Base-by-base conservation (phyloP, 2,797 vertebrate genomes). In the Sternotherus odoratus region DNA sequence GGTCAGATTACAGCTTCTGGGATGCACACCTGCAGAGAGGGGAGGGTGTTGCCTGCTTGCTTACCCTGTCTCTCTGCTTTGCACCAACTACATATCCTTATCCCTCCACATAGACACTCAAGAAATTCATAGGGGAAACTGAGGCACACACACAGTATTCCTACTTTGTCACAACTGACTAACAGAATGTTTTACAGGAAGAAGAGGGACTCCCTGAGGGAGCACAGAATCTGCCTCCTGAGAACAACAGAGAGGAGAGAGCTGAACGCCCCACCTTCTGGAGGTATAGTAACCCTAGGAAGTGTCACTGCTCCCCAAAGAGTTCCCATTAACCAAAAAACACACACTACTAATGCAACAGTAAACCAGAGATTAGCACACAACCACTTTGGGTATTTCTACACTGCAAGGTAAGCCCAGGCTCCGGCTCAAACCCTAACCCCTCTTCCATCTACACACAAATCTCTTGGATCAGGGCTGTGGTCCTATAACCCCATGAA, bases 121-220 rank as follows among this genome's bases (percentile, higher is more conserved):
- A n/a, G n/a, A n/a, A n/a, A n/a, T n/a, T n/a, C n/a, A n/a, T n/a
- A n/a, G n/a, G n/a, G n/a, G n/a, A n/a, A n/a, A n/a, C n/a, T n/a
- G n/a, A n/a, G n/a, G n/a, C n/a, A n/a, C n/a, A n/a, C n/a, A n/a
- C n/a, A n/a, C n/a, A n/a, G n/a, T n/a, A n/a, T n/a, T n/a, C n/a
- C n/a, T n/a, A n/a, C n/a, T n/a, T n/a, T n/a, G n/a, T n/a, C n/a
- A n/a, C n/a, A n/a, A n/a, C n/a, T n/a, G 63, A 26, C 77, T 77
- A 7, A 75, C 24, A 92, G 3, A 30, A 17, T 69, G 69, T 93
- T 86, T 91, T 97, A 91, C 91, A 97, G 96, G 97, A 92, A 81
- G 90, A 78, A 26, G 57, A 90, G 79, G 69, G 49, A 36, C n/a
- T 81, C 33, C 6, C 10, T 78, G 79, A 56, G 57, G 89, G 74